Percentiles rank a stretch among this genome's conserved stretches.
These are phyloP conservation scores for Eucera pruinosa DNA, from an alignment of 2,888 invertebrate genomes.

Conservation along the genomic window DNA sequence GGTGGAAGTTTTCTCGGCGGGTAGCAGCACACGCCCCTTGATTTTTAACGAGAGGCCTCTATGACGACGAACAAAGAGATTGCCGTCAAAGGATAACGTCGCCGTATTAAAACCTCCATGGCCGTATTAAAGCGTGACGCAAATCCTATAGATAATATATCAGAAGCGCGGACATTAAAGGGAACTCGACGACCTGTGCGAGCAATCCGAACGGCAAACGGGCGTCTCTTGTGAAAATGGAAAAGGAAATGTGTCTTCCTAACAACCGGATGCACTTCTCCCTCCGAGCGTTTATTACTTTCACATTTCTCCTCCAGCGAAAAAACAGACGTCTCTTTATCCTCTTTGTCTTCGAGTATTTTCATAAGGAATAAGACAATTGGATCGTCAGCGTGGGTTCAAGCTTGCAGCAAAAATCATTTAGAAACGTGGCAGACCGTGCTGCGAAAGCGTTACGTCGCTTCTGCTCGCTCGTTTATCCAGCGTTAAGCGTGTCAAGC, in stretches of 20 bases:
- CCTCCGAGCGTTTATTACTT: neutral
- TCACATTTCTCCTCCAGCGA: neutral
- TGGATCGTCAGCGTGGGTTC: neutral
- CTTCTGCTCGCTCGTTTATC: no score
- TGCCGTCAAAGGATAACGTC: conserved; percentile 19
- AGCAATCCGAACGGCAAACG: conserved; percentile 12
- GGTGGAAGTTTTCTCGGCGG: conserved; percentile 1
- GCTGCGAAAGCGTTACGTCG: neutral
- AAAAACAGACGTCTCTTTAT: neutral
- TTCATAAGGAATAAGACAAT: neutral
- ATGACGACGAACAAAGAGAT: conserved; percentile 30
- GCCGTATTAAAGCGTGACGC: conserved; percentile 13
- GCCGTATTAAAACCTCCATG: conserved; percentile 11
- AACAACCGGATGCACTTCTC: neutral
- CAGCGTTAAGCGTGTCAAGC: conserved; percentile 9
- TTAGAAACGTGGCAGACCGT: no score
- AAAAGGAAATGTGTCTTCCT: neutral
- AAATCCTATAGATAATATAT: conserved; percentile 34
- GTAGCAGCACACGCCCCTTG: neutral
- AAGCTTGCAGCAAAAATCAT: no score
- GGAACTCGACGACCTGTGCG: conserved; percentile 10
- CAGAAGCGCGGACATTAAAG: conserved; percentile 16
- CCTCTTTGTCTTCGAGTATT: neutral
- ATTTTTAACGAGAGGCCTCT: conserved; percentile 3
- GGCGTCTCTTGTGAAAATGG: neutral